Evolutionary conservation across 2,888 invertebrate genomes (phyloP), one percentile per base, ranked within the genome.

Genomic region (Fragum whitleyi): DNA sequence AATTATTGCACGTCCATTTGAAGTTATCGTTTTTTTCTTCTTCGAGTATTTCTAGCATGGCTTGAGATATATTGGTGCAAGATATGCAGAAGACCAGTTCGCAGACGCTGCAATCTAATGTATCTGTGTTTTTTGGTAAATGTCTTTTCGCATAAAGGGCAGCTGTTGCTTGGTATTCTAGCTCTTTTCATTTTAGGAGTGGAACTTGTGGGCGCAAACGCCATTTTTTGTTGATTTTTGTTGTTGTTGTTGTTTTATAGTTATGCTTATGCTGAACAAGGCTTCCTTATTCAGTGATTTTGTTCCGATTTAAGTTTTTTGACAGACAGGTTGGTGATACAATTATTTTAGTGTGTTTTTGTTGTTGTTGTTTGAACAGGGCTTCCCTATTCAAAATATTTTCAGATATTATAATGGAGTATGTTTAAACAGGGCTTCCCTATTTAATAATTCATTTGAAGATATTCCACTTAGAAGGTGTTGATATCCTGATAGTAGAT

Each of bases 221-320:
- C 53, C 53, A 53, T 36, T 36, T 36, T 36, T 36, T 3, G 9
- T 9, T 36, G 32, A 3, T 9, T 36, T 36, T 36, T 36, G n/a
- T 36, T 3, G 32, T 36, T 6, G 32, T 36, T 9, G 9, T 6
- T 36, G 3, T 36, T 36, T 3, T 36, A 6, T 3, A 36, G 9
- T 36, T 36, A 9, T 6, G 9, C 32, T 36, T 36, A 36, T 53
- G n/a, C n/a, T 53, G 53, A 53, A 53, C 53, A 53, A 3, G 53
- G n/a, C 53, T 53, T 53, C 19, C 53, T n/a, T 53, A 53, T 53
- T 53, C 53, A 53, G n/a, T 53, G 53, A n/a, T n/a, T n/a, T n/a
- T n/a, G n/a, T n/a, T n/a, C n/a, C n/a, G n/a, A n/a, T n/a, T n/a
- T n/a, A n/a, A n/a, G n/a, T n/a, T n/a, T n/a, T n/a, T n/a, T n/a